A percentile compares a stretch with the other conserved stretches of the same genome.
These are phyloP conservation scores for Bettongia penicillata DNA, from an alignment of 2,113 vertebrate species.

Conservation along the genomic window DNA sequence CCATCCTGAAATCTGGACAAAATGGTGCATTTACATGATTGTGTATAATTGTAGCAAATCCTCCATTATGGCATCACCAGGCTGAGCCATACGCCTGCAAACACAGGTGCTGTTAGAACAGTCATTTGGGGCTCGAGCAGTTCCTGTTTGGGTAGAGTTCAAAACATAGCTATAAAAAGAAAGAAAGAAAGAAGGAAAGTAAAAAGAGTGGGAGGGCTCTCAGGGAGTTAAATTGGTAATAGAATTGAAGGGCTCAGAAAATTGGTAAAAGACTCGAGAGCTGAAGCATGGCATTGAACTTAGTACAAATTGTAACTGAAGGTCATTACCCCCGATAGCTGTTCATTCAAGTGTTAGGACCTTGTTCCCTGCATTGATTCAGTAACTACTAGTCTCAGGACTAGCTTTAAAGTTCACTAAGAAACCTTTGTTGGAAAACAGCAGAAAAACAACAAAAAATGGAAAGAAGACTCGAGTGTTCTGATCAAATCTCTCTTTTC, in stretches of 20 bases:
- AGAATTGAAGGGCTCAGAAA: background rate
- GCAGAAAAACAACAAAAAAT: conserved; percentile 43
- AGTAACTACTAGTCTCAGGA: conserved; percentile 18
- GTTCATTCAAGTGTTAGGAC: conserved; percentile 49
- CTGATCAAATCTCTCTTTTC: background rate
- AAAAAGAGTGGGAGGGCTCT: conserved; percentile 35
- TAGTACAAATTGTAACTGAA: conserved; percentile 60
- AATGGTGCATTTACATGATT: background rate
- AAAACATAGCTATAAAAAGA: conserved; percentile 57
- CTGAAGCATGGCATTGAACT: conserved; percentile 25
- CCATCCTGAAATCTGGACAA: conserved; percentile 12
- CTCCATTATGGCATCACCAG: background rate
- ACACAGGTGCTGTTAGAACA: conserved; percentile 17
- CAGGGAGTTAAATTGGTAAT: conserved; percentile 53
- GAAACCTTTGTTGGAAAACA: background rate
- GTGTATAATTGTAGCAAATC: background rate
- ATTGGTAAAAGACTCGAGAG: conserved; percentile 39
- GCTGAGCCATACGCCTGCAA: conserved; percentile 10
- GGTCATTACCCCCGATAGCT: conserved; percentile 64
- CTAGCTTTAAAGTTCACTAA: background rate
- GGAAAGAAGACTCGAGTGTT: background rate
- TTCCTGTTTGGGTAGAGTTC: background rate
- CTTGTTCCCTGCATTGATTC: conserved; percentile 50
- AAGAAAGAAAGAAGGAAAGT: conserved; percentile 14
- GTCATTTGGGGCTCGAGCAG: background rate